Evolutionary conservation across 2,888 invertebrate genomes (phyloP), one percentile per base, ranked within the genome.

Genomic region (Rhopalosiphum nymphaeae): DNA sequence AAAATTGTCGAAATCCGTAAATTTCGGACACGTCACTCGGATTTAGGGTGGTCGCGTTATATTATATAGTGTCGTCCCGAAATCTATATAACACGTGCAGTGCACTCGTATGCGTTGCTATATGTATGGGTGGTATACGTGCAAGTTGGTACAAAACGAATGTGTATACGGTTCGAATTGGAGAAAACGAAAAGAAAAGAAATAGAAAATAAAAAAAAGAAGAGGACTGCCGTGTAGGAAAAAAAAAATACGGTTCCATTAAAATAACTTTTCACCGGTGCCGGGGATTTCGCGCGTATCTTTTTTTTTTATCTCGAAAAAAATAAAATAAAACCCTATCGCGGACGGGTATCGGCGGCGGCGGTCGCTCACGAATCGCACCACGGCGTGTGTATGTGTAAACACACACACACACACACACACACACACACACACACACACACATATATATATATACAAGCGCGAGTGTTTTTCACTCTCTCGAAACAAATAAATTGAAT

Each of bases 401-500:
- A 26, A 78, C 25, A 85, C 9, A 26, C 21, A 2, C 13, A 49
- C 13, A 44, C 21, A 56, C 56, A 88, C n/a, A n/a, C n/a, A n/a
- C n/a, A n/a, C n/a, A n/a, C n/a, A n/a, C n/a, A n/a, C n/a, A n/a
- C n/a, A n/a, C n/a, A n/a, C n/a, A n/a, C n/a, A n/a, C n/a, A n/a
- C n/a, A n/a, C n/a, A n/a, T 56, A 53, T 42, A 85, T 84, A 16
- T n/a, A 16, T 25, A 0, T 46, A 53, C 53, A 21, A 5, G 21
- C 36, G 36, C 78, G 13, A 57, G 84, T 89, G 57, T 93, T 93
- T 93, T 90, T 61, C 93, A 29, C 57, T 85, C 57, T 85, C 86
- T 86, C 56, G 56, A 93, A 93, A 93, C 93, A 93, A 93, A 93
- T 93, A 93, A 93, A 93, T 93, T 89, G 93, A 93, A 93, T 93